These are phyloP conservation scores for Linnaemya tessellans DNA, from an alignment of 2,888 invertebrate species.

Conservation along the genomic window DNA sequence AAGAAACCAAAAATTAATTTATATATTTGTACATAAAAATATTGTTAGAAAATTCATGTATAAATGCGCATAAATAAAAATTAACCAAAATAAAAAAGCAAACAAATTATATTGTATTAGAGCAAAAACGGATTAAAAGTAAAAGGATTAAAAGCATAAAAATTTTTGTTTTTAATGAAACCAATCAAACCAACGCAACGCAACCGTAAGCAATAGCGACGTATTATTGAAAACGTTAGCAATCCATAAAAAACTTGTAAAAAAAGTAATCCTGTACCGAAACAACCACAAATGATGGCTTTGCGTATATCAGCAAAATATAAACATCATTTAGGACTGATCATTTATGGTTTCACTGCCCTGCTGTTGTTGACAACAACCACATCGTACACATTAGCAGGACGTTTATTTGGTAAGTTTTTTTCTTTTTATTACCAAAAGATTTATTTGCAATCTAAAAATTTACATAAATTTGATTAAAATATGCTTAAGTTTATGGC, in stretches of 20 bases:
- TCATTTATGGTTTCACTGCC: constrained; percentile 81
- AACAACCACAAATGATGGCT: constrained; percentile 79
- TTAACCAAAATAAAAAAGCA: constrained; percentile 40
- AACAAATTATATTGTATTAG: neutral
- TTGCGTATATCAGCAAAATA: constrained; percentile 81
- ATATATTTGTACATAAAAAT: constrained; percentile 45
- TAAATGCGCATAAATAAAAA: constrained; percentile 4
- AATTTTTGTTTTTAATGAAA: constrained; percentile 22
- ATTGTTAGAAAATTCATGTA: constrained; percentile 28
- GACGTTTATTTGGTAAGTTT: constrained; percentile 83
- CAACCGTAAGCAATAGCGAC: constrained; percentile 6
- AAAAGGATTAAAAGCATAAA: constrained; percentile 1
- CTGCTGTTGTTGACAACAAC: constrained; percentile 79
- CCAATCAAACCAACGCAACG: neutral
- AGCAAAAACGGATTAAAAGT: neutral
- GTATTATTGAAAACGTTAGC: constrained; percentile 67
- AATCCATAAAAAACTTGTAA: constrained; percentile 73
- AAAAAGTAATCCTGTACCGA: constrained; percentile 21
- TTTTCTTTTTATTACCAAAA: neutral
- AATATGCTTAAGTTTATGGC: too few relatives aligned
- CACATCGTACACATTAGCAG: constrained; percentile 77
- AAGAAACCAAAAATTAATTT: constrained; percentile 15
- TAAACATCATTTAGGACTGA: constrained; percentile 82
- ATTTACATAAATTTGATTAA: too few relatives aligned
- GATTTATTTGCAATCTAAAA: too few relatives aligned